Evolutionary conservation across 2,888 invertebrate species (phyloP), one percentile per base, ranked within the genome.

Genomic region (Corythucha ciliata): DNA sequence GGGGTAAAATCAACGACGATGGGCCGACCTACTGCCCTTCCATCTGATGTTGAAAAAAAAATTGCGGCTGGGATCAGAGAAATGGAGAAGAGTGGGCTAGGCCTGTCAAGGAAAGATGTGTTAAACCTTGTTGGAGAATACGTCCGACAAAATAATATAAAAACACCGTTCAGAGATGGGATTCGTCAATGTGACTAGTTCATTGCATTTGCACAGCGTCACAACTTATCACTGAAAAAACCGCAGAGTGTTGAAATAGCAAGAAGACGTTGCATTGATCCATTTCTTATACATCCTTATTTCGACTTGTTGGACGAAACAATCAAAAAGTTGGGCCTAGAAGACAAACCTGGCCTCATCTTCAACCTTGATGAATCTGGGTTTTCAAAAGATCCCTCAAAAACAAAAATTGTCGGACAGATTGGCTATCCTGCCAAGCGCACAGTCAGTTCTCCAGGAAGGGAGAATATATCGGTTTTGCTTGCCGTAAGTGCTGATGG

Each of bases 11-110:
- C 34, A 10, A 34, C 34, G 34, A 34, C 5, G 34, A 34, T 34
- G 34, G 34, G 34, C 34, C 34, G 34, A 34, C 34, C 34, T 34
- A 34, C 34, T 34, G 34, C 34, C 34, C 34, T 34, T 34, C 34
- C 34, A 34, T 34, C 34, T 34, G 34, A 34, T 34, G 34, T 34
- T 34, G 10, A 34, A 34, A 34, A 34, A 34, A 34, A 34, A 34
- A 34, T 34, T 34, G 34, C 34, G 14, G 34, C 14, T 34, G 34
- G 34, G 32, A 53, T 64, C 10, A 59, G 59, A 47, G 40, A 37
- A 4, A 62, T 65, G 60, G 63, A 65, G 51, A 64, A 63, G 57
- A 57, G 61, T 54, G 67, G 64, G 8, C 66, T 64, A 55, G 66
- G 65, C 12, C 49, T 65, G 25, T 59, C 60, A n/a, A 58, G 61